These are phyloP conservation scores for Coryphaenoides rupestris DNA, from an alignment of 2,113 vertebrate species.

Conservation along the genomic window DNA sequence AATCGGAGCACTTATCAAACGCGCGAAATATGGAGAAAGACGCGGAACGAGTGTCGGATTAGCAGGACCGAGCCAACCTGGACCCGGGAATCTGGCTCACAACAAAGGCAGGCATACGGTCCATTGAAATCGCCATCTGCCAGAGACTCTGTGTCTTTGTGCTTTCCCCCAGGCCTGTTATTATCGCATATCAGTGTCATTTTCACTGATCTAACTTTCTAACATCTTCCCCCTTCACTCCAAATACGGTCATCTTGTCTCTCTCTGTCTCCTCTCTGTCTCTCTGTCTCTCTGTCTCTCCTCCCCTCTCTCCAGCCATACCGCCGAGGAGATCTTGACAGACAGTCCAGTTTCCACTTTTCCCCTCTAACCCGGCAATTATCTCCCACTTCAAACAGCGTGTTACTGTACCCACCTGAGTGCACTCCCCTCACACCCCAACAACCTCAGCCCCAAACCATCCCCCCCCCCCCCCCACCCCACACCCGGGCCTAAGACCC, in stretches of 20 bases:
- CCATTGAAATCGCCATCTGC: constrained; percentile 23
- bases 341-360: too few species aligned
- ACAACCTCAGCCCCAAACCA: too few species aligned
- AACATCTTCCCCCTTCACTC: constrained; percentile 23
- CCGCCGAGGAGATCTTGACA: too few species aligned
- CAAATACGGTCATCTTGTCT: constrained; percentile 30
- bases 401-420: constrained; percentile 37
- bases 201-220: constrained; percentile 18
- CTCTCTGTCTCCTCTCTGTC: background rate
- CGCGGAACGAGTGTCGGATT: constrained; percentile 38
- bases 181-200: constrained; percentile 21
- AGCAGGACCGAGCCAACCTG: constrained; percentile 6
- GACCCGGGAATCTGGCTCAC: constrained; percentile 3
- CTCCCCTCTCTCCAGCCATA: background rate
- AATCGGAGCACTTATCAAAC: constrained; percentile 25
- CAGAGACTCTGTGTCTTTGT: constrained; percentile 7
- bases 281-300: background rate
- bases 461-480: constrained; percentile 10
- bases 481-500: background rate
- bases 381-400: constrained; percentile 47
- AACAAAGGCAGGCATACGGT: constrained; percentile 33
- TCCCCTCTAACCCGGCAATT: constrained; percentile 26
- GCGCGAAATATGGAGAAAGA: constrained; percentile 38
- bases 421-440: constrained; percentile 10
- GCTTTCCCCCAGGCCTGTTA: constrained; percentile 10